Percentiles rank a stretch among this genome's conserved stretches.
Conservation (phyloP, 2,113 vertebrate genomes). For the Phaethornis superciliosus region DNA sequence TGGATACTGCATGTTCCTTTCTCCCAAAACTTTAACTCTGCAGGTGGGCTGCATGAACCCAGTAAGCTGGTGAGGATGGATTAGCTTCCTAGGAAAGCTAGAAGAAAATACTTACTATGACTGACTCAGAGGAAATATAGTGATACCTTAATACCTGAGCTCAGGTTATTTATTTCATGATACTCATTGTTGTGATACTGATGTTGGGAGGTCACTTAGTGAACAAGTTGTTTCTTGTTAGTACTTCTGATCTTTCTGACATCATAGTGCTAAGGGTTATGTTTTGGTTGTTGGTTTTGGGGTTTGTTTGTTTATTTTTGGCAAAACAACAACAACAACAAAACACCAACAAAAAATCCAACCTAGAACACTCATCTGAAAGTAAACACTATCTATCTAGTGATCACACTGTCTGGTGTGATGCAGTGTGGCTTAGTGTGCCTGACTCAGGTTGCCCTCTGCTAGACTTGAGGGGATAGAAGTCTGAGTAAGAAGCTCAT, state of each 20-base stretch:
- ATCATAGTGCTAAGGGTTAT: not conserved
- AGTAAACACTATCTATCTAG: not conserved
- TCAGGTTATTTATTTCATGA: not conserved
- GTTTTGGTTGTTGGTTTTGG: not conserved
- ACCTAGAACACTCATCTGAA: not conserved
- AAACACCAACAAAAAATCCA: no score
- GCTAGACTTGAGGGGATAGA: not conserved
- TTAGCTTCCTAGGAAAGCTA: not conserved
- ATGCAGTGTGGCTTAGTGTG: not conserved
- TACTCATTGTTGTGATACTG: not conserved
- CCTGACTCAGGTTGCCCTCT: not conserved
- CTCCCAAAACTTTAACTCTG: not conserved
- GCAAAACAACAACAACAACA: no score
- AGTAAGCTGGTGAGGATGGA: not conserved
- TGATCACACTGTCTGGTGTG: no score
- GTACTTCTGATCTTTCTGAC: not conserved
- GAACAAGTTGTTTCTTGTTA: not conserved
- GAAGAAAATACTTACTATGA: not conserved
- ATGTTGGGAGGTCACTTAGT: not conserved
- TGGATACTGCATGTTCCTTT: not conserved
- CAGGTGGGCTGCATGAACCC: not conserved
- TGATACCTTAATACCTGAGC: not conserved
- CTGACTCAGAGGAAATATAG: not conserved
- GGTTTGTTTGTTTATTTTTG: not conserved
- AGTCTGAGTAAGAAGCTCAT: not conserved